These are phyloP conservation scores for Drosophila recens DNA, from an alignment of 2,888 invertebrate genomes.

Conservation along the genomic window DNA sequence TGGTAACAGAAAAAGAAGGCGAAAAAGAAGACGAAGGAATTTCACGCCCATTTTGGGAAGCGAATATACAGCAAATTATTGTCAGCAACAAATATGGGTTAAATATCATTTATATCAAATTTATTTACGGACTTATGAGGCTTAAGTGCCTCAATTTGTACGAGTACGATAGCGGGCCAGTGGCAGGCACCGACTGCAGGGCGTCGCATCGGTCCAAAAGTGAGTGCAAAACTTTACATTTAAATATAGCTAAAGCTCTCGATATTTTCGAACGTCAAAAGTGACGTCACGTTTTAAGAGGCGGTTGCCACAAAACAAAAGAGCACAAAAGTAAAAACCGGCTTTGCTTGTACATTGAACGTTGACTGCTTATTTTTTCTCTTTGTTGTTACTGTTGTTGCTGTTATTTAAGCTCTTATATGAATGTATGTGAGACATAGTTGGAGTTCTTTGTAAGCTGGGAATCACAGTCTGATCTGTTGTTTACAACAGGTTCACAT, in stretches of 20 bases:
- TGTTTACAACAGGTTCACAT: constrained; percentile 55
- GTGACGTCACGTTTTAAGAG: constrained; percentile 71
- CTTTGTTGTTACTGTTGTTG: constrained; percentile 20
- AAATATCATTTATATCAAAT: constrained; percentile 71
- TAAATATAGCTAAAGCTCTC: constrained; percentile 39
- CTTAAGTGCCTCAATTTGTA: constrained; percentile 66
- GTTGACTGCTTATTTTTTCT: constrained; percentile 28
- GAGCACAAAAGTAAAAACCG: constrained; percentile 54
- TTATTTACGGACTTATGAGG: constrained; percentile 68
- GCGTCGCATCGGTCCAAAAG: constrained; percentile 34
- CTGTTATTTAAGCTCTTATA: neutral
- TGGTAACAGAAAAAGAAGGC: constrained; percentile 17
- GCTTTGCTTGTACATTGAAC: constrained; percentile 34
- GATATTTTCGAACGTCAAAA: constrained; percentile 58
- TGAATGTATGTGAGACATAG: constrained; percentile 37
- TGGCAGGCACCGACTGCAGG: constrained; percentile 22
- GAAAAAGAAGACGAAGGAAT: constrained; percentile 31
- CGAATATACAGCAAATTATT: constrained; percentile 37
- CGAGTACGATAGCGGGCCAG: constrained; percentile 52
- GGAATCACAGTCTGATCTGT: constrained; percentile 50
- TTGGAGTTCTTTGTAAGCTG: constrained; percentile 46
- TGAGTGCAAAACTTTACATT: constrained; percentile 57
- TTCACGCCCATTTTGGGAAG: constrained; percentile 54
- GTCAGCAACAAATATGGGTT: constrained; percentile 72
- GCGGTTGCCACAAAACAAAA: constrained; percentile 18